Base-by-base conservation (phyloP, 2,888 invertebrate species). In the Cylloceria caligata region DNA sequence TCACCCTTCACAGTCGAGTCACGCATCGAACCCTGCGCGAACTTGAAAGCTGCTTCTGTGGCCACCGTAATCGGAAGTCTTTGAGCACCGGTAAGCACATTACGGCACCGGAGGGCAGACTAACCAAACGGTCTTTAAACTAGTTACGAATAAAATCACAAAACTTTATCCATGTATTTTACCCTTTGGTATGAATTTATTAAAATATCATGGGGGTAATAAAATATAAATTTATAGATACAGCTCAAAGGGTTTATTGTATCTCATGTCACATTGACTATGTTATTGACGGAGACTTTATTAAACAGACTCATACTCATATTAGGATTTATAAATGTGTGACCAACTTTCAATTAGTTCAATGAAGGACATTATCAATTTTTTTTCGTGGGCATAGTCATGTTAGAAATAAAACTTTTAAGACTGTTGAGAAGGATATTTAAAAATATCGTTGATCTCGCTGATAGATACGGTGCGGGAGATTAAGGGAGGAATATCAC, bases 1-100 rank as follows among this genome's bases (percentile, higher is more conserved):
- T 73, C 21, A 55, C 24, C 55, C 77, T 73, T 77, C 21, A 68
- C 24, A 77, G 62, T 68, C 68, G 27, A 68, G 73, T 81, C 81
- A 81, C 73, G 81, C 52, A 68, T 77, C 64, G 62, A 62, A 34
- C 30, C 42, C 73, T 49, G 42, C 57, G 30, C 62, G 45, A 67
- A 65, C 45, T 52, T 24, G 39, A 55, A 55, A 27, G 42, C 49
- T 45, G 34, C 76, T 68, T 64, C 27, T 27, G 34, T 42, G 57
- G 24, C 6, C 67, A 21, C 72, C 42, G 57, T 69, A 81, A 78
- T 74, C 81, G 73, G 69, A 81, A 77, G 77, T 52, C 81, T 76
- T 72, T 76, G 60, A 72, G 45, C 60, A 68, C 52, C 62, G 72
- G 24, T 27, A 52, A 55, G 47, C 72, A 62, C 72, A 65, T 73